Percentiles rank a stretch among this genome's conserved stretches.
Evolutionary conservation across 2,888 invertebrate species (phyloP).

Genomic region (Acrobasis suavella): DNA sequence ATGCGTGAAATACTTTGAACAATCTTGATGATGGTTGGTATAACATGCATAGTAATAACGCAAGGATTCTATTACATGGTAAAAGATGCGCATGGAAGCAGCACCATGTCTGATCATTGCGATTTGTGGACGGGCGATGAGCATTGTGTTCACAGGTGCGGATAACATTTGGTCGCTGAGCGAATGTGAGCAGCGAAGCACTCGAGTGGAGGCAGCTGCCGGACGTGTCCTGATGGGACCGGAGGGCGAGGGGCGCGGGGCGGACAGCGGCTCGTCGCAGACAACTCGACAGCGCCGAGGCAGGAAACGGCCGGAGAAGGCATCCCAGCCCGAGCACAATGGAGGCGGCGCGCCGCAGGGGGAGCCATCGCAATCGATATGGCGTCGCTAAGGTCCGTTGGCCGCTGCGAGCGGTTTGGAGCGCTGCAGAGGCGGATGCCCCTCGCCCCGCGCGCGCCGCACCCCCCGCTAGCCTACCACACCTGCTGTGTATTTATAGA

Average conservation of each 20-base stretch:
- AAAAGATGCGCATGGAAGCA: background rate
- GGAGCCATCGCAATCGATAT: conserved; percentile 83
- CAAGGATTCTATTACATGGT: background rate
- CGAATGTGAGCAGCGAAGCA: conserved; percentile 40
- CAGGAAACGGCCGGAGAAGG: conserved; percentile 79
- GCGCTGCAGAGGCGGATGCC: conserved; percentile 79
- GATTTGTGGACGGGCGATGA: conserved; percentile 1
- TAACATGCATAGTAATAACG: background rate
- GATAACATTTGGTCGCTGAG: conserved; percentile 35
- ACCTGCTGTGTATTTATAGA: conserved; percentile 82
- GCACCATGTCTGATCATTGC: conserved; percentile 2
- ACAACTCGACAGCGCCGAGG: conserved; percentile 66
- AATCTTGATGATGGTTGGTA: too few relatives aligned
- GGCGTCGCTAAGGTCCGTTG: conserved; percentile 82
- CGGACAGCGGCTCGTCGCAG: conserved; percentile 50
- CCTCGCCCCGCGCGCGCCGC: conserved; percentile 61
- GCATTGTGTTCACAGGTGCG: conserved; percentile 28
- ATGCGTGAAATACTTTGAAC: too few relatives aligned
- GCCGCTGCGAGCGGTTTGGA: conserved; percentile 78
- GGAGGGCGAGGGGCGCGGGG: conserved; percentile 46
- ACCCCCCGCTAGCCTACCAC: conserved; percentile 64
- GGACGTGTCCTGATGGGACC: conserved; percentile 59
- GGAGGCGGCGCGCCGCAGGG: conserved; percentile 80
- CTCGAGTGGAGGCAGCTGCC: conserved; percentile 65
- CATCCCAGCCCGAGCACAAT: conserved; percentile 78